phyloP scores from a whole-genome alignment of 1,140 invertebrate species.

The Ostrea denselamellosa region DNA sequence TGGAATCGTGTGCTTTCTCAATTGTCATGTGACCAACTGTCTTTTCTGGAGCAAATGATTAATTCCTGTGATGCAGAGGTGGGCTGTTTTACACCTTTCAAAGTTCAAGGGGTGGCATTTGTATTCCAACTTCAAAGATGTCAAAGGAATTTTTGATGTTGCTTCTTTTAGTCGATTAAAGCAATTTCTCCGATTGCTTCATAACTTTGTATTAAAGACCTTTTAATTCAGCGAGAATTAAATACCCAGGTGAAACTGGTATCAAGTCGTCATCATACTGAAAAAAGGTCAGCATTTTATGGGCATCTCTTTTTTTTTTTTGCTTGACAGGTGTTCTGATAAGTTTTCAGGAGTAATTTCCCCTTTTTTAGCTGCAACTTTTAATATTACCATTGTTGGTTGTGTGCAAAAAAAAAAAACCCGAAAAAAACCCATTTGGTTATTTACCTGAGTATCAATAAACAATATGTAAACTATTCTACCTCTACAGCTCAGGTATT shows the following conservation, averaged over 20 bases:
- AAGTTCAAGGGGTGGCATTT: conserved; percentile 34
- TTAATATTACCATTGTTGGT: not conserved
- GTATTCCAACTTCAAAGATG: conserved; percentile 28
- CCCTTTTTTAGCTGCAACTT: not conserved
- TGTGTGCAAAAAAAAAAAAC: not conserved
- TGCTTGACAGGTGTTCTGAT: not conserved
- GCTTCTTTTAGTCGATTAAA: not conserved
- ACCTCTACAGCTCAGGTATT: not conserved
- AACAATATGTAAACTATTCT: not conserved
- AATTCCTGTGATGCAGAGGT: not conserved
- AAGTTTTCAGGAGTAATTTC: conserved; percentile 26
- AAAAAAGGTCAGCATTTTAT: not conserved
- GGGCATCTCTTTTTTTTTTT: not conserved
- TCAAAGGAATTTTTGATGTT: conserved; percentile 25
- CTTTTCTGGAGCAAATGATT: not conserved
- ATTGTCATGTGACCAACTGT: conserved; percentile 8
- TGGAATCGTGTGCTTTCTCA: conserved; percentile 25
- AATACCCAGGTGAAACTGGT: not conserved
- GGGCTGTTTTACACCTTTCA: not conserved
- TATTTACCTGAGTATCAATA: conserved; percentile 7
- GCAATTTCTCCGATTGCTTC: conserved; percentile 8
- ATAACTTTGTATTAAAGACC: conserved; percentile 7
- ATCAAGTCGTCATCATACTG: not conserved
- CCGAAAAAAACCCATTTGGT: not conserved
- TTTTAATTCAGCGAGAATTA: not conserved